Evolutionary conservation across 2,113 vertebrate genomes (phyloP), one percentile per base, ranked within the genome.

Genomic region (Morphnarchus princeps): DNA sequence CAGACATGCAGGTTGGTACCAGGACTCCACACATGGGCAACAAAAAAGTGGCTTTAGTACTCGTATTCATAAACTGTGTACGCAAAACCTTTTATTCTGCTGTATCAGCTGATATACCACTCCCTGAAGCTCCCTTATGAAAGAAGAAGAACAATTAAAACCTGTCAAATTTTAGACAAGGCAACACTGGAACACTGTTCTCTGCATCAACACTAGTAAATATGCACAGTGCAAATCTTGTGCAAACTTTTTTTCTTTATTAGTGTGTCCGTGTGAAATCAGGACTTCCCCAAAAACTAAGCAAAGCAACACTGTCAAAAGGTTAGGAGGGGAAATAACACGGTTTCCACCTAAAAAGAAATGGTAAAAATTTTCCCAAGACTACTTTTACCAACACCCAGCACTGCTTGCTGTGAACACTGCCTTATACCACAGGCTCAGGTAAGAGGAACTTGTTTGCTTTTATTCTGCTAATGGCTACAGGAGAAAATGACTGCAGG

Each of bases 61-160:
- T 5, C 3, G 3, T 54, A 20, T 12, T 76, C 12, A 6, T 57
- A n/a, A 13, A 20, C 3, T 10, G 28, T 3, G 6, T 19, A 52
- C 0, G 0, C 5, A 34, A 57, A 43, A 11, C 1, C 29, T 69
- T 76, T 59, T 72, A 11, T 47, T 7, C 18, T 89, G 90, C 83
- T 15, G 5, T 43, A 15, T 11, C 36, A 7, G 67, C 34, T 86
- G 87, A 82, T 38, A 28, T 0, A 43, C 63, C 6, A 2, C 67
- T 90, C 89, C 74, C 89, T 57, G 28, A 78, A 61, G 67, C 45
- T 66, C 69, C 34, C 73, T 78, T 49, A 58, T 10, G 6, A 76
- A 90, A 82, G 73, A 90, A 74, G 12, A 47, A 79, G 88, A 95
- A 95, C 36, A 62, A 74, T 29, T 61, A 66, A 95, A 87, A 31